Evolutionary conservation across 2,797 vertebrate genomes (phyloP).

Genomic region (Aratinga solstitialis): DNA sequence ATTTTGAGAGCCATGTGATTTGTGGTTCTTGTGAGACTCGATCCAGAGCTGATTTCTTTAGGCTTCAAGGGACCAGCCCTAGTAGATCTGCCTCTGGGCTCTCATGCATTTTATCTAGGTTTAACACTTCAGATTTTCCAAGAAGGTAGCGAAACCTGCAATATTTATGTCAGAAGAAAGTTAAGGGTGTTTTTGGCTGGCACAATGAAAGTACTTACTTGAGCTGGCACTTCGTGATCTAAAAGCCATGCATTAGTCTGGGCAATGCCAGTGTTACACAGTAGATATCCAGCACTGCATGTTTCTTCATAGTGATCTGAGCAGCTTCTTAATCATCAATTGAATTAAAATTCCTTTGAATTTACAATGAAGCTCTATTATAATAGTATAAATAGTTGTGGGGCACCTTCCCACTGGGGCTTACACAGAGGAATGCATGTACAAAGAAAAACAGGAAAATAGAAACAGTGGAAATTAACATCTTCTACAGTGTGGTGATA

Average conservation of each 20-base stretch:
- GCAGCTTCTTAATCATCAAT: not conserved
- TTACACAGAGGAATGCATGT: not conserved
- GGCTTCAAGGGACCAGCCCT: not conserved
- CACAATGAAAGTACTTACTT: not conserved
- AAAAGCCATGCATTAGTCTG: not conserved
- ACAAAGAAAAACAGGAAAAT: not conserved
- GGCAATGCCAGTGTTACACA: not conserved
- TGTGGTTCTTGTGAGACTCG: not conserved
- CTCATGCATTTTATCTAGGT: not conserved
- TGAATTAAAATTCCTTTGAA: not conserved
- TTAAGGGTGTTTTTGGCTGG: not conserved
- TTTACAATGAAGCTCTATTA: not conserved
- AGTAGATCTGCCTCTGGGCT: fast-evolving
- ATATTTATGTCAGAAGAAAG: not conserved
- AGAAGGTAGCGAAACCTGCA: not conserved
- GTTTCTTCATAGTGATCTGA: not conserved
- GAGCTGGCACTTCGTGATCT: not conserved
- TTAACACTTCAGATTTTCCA: not conserved
- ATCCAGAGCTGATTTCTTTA: not conserved
- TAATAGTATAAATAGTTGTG: not conserved
- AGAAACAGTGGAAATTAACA: not conserved
- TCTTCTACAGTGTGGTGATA: not conserved
- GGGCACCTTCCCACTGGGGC: not conserved
- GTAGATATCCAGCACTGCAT: fast-evolving
- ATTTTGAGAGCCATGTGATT: not conserved